A percentile compares a stretch with the other conserved stretches of the same genome.
Evolutionary conservation across 2,797 vertebrate species (phyloP).

Genomic region (Champsocephalus gunnari): DNA sequence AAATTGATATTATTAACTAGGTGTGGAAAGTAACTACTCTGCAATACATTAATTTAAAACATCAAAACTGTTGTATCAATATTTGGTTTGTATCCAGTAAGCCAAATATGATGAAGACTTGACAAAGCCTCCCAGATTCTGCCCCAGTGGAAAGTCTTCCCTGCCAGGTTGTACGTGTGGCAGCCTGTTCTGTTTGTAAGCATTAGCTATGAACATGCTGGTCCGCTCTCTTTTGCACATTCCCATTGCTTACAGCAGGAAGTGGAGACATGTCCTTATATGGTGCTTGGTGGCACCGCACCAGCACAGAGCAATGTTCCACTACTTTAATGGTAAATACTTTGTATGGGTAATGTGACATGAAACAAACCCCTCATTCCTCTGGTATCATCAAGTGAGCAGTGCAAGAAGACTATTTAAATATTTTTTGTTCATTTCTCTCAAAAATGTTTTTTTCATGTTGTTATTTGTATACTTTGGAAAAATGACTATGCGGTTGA

Average conservation of each 20-base stretch:
- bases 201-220: conserved; percentile 45
- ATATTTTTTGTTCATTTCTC: background rate
- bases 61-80: conserved; percentile 12
- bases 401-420: background rate
- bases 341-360: conserved; percentile 20
- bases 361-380: conserved; percentile 18
- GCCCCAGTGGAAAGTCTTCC: background rate
- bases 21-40: background rate
- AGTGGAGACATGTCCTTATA: conserved; percentile 59
- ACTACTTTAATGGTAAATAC: conserved; percentile 65
- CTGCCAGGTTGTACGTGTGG: conserved; percentile 32
- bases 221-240: conserved; percentile 36
- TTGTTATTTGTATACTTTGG: conserved; percentile 2
- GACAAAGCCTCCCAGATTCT: background rate
- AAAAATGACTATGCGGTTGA: no score
- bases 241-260: conserved; percentile 47
- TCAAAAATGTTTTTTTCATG: background rate
- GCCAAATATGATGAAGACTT: conserved; percentile 13
- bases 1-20: background rate
- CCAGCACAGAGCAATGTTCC: conserved; percentile 35
- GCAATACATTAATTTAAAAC: background rate
- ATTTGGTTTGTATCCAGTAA: conserved; percentile 2
- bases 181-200: conserved; percentile 30
- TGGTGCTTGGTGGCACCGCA: conserved; percentile 31
- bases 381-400: background rate